phyloP scores from a whole-genome alignment of 2,797 vertebrate species.

The Glyptemys insculpta region DNA sequence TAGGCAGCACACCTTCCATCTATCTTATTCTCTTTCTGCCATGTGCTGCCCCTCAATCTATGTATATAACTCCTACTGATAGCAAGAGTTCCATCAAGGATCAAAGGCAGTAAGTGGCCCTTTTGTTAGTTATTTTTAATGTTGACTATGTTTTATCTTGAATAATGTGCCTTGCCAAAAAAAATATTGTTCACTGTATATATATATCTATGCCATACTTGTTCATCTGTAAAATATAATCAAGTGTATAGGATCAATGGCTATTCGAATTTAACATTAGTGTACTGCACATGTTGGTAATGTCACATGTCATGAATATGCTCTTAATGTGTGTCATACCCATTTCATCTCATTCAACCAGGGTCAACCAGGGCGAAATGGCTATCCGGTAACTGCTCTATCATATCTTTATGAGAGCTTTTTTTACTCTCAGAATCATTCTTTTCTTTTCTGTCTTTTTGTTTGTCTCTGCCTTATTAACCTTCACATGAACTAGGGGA shows the following conservation, averaged over 20 bases:
- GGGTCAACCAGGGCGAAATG: slow-evolving; percentile 78
- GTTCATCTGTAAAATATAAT: not conserved
- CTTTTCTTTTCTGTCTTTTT: slow-evolving; percentile 3
- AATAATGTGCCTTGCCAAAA: not conserved
- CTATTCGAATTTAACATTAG: not conserved
- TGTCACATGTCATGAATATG: slow-evolving; percentile 57
- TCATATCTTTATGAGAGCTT: slow-evolving; percentile 57
- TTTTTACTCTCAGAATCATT: not conserved
- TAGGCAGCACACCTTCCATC: not conserved
- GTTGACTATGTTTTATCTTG: not conserved
- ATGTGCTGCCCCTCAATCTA: not conserved
- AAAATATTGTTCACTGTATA: not conserved
- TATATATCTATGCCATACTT: not conserved
- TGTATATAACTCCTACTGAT: not conserved
- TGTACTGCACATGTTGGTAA: slow-evolving; percentile 57
- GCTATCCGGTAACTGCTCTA: slow-evolving; percentile 72
- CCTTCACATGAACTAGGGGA: not conserved
- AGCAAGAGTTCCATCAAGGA: not conserved
- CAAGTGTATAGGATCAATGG: not conserved
- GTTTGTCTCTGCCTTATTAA: slow-evolving; percentile 22
- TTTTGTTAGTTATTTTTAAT: not conserved
- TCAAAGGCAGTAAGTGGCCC: not conserved
- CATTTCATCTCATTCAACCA: slow-evolving; percentile 78
- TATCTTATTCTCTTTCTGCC: not conserved
- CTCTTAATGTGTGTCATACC: slow-evolving; percentile 72